Base-by-base conservation (phyloP, 2,797 vertebrate genomes). In the Sebastes vulpes region DNA sequence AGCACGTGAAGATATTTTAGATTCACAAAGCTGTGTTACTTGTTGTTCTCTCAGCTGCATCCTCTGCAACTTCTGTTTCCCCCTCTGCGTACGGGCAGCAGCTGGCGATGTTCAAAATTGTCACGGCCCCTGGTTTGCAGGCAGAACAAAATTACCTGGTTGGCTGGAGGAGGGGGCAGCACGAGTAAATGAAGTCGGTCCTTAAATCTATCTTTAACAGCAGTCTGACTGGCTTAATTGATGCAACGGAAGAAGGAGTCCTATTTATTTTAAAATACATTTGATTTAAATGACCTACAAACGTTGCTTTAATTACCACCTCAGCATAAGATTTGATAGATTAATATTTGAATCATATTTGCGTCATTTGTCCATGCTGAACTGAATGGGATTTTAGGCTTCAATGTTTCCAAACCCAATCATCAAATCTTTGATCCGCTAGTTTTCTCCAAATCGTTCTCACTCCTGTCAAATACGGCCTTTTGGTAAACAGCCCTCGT, bases 31-130 rank as follows among this genome's bases (percentile, higher is more conserved):
- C 72, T 84, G 28, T 26, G 79, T 74, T 73, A 48, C 58, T 77
- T 72, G 42, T 65, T 72, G 46, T 73, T 83, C 54, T 79, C 79
- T 84, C 57, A 53, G 77, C 82, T 79, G 76, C 78, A 60, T 79
- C 79, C 76, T 77, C 61, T 81, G 82, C 83, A 86, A 81, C 75
- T 72, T 86, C 57, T 83, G 56, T 60, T 82, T 63, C 28, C 75
- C 32, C 76, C 75, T 75, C 72, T 82, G 83, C 72, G 80, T 38
- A 5, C 2, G 23, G 35, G 87, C 73, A 90, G 81, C 92, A 92
- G 89, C 90, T 93, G 90, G 91, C 79, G 82, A 32, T 48, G 73
- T 70, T 80, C 54, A 53, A 53, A 65, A 83, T 28, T 84, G 85
- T 80, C 72, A 85, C 68, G 78, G 72, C 75, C 83, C n/a, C 63